These are phyloP conservation scores for Zaprionus ghesquierei DNA, from an alignment of 1,140 invertebrate species.

Conservation along the genomic window DNA sequence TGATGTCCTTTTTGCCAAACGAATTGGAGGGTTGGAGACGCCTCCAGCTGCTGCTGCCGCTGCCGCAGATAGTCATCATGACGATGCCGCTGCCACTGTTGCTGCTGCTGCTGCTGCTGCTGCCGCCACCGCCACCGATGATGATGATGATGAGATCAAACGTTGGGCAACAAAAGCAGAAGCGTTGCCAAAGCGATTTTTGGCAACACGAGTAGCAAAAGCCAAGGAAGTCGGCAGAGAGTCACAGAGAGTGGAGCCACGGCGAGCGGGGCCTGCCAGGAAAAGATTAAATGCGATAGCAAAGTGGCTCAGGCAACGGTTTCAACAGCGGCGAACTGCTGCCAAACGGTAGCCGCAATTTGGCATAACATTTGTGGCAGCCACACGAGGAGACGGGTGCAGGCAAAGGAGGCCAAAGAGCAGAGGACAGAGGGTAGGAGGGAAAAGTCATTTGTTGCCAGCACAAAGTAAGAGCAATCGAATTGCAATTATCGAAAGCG, in stretches of 20 bases:
- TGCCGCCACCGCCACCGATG: conserved; percentile 30
- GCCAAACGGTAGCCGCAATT: conserved; percentile 72
- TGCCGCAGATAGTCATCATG: conserved; percentile 46
- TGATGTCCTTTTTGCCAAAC: conserved; percentile 68
- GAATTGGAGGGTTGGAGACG: conserved; percentile 41
- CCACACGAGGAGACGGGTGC: not conserved
- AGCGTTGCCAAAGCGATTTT: conserved; percentile 72
- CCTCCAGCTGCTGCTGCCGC: conserved; percentile 6
- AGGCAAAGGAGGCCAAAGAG: conserved; percentile 1
- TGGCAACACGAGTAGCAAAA: conserved; percentile 66
- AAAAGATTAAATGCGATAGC: conserved; percentile 59
- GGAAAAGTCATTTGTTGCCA: conserved; percentile 22
- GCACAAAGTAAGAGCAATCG: conserved; percentile 18
- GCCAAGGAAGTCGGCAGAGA: not conserved
- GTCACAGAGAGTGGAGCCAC: not conserved
- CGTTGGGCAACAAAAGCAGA: conserved; percentile 1
- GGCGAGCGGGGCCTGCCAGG: not conserved
- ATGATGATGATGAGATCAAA: conserved; percentile 45
- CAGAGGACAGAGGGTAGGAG: not conserved
- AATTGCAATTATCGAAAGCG: conserved; percentile 41
- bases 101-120: conserved; percentile 12
- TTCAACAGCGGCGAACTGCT: not conserved
- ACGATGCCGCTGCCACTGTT: not conserved
- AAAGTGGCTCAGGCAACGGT: conserved; percentile 26
- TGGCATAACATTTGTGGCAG: conserved; percentile 67